A percentile compares a stretch with the other conserved stretches of the same genome.
Evolutionary conservation across 2,888 invertebrate species (phyloP).

Genomic region (Erynnis tages): DNA sequence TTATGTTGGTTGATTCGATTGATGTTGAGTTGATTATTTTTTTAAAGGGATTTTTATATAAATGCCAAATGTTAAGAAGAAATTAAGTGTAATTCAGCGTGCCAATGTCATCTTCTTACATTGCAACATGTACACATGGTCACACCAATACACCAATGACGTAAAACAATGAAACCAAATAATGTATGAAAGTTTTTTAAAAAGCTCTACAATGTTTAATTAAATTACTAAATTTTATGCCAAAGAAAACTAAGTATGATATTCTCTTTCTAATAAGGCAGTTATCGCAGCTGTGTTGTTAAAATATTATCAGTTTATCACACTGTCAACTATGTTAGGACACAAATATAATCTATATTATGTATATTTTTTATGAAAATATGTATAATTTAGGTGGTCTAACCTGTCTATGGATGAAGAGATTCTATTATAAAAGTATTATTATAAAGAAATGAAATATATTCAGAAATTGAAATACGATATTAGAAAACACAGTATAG

Average conservation of each 20-base stretch:
- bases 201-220: no score
- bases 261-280: conserved; percentile 9
- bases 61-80: no score
- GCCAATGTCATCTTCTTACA: no score
- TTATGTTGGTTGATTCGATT: no score
- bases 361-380: conserved; percentile 1
- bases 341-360: neutral
- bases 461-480: neutral
- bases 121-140: no score
- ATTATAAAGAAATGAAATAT: neutral
- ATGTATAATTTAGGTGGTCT: neutral
- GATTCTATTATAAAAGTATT: neutral
- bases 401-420: neutral
- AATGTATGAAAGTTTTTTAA: no score
- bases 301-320: neutral
- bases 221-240: neutral
- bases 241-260: neutral
- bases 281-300: neutral
- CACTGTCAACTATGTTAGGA: neutral
- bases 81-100: no score
- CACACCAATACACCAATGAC: no score
- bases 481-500: no score
- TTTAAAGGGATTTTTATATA: no score
- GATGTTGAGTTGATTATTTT: no score
- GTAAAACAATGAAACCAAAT: no score